These are phyloP conservation scores for Scarus forsteni DNA, from an alignment of 2,797 vertebrate species.

Conservation along the genomic window DNA sequence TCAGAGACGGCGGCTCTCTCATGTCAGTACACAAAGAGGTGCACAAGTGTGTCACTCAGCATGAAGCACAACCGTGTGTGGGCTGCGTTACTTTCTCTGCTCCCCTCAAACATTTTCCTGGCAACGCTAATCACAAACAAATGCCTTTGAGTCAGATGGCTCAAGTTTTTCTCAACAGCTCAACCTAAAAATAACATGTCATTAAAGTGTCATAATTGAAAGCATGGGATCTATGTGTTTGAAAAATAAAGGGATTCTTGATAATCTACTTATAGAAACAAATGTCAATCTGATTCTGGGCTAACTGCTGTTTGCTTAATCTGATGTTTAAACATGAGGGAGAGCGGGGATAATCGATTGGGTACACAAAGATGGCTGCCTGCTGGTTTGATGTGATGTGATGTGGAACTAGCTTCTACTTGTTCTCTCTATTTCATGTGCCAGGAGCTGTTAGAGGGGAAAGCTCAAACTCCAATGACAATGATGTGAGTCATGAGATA, in stretches of 20 bases:
- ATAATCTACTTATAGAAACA: constrained; percentile 26
- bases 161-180: constrained; percentile 31
- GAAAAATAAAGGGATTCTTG: constrained; percentile 20
- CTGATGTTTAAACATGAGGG: constrained; percentile 10
- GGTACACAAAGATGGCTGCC: constrained; percentile 35
- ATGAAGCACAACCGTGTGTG: constrained; percentile 63
- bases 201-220: constrained; percentile 16
- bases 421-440: constrained; percentile 41
- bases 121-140: constrained; percentile 64
- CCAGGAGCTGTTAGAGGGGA: constrained; percentile 37
- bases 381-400: constrained; percentile 51
- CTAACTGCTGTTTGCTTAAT: constrained; percentile 17
- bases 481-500: background rate
- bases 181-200: constrained; percentile 11
- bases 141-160: constrained; percentile 50
- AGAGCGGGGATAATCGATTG: constrained; percentile 44
- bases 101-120: constrained; percentile 65
- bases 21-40: constrained; percentile 62
- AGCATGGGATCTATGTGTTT: background rate
- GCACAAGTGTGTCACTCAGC: constrained; percentile 54
- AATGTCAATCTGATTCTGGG: constrained; percentile 28
- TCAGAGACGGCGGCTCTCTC: constrained; percentile 53
- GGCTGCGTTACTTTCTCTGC: constrained; percentile 56
- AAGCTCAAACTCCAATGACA: constrained; percentile 11
- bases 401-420: constrained; percentile 44